phyloP scores from a whole-genome alignment of 2,888 invertebrate species.

The Spicauda simplicius region DNA sequence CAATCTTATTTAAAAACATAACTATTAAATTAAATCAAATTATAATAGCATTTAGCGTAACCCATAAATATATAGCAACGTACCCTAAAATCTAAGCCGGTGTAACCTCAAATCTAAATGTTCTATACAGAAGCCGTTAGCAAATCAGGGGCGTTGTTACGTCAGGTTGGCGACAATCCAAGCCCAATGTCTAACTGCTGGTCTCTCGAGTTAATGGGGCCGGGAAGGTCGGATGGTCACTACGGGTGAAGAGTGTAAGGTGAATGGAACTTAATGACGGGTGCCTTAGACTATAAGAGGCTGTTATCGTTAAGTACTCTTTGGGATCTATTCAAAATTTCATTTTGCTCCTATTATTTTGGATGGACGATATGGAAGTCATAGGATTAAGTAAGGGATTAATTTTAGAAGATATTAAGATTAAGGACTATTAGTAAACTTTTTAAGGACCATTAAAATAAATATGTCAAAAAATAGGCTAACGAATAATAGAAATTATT shows the following conservation, averaged over 20 bases:
- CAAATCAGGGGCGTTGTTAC: slow-evolving; percentile 35
- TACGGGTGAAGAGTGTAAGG: slow-evolving; percentile 20
- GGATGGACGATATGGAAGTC: background rate
- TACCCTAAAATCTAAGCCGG: slow-evolving; percentile 3
- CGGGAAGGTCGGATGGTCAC: slow-evolving; percentile 31
- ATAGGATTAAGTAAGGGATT: too few relatives aligned
- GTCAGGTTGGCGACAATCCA: slow-evolving; percentile 32
- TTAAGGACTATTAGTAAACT: too few relatives aligned
- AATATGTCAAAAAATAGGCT: too few relatives aligned
- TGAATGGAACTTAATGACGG: slow-evolving; percentile 22
- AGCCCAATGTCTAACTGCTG: slow-evolving; percentile 35
- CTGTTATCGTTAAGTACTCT: slow-evolving; percentile 11
- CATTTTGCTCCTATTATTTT: background rate
- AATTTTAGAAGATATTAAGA: too few relatives aligned
- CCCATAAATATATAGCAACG: background rate
- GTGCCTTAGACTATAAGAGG: slow-evolving; percentile 11
- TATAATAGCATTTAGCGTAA: too few relatives aligned
- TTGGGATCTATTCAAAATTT: background rate
- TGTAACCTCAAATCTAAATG: slow-evolving; percentile 24
- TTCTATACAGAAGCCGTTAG: slow-evolving; percentile 32
- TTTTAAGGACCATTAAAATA: too few relatives aligned
- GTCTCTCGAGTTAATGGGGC: slow-evolving; percentile 35
- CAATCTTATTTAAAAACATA: too few relatives aligned
- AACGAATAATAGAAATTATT: too few relatives aligned
- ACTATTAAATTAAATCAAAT: too few relatives aligned